These are phyloP conservation scores for Ceyx erithaca DNA, from an alignment of 2,797 vertebrate species.

Conservation along the genomic window DNA sequence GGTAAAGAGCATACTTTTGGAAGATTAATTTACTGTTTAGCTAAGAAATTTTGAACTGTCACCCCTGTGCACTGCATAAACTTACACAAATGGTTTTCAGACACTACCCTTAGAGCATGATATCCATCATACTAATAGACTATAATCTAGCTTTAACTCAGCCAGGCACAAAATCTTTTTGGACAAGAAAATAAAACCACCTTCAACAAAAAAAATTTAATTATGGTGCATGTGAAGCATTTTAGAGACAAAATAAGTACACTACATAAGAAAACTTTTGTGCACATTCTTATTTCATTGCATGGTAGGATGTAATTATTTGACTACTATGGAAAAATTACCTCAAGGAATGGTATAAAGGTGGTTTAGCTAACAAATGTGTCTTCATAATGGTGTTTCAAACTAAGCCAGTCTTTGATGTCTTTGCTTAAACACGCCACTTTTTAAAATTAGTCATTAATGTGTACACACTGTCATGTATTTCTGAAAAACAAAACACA, in stretches of 20 bases:
- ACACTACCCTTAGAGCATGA: background rate
- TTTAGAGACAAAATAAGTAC: background rate
- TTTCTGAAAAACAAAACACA: background rate
- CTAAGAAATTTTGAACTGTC: slow-evolving; percentile 49
- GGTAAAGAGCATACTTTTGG: background rate
- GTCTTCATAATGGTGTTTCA: background rate
- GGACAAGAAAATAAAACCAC: background rate
- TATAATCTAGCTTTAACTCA: background rate
- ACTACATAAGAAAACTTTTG: background rate
- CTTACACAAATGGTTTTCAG: slow-evolving; percentile 30
- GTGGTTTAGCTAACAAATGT: background rate
- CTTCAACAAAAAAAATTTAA: background rate
- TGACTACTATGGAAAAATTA: background rate
- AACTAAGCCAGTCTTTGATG: background rate
- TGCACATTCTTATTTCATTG: background rate
- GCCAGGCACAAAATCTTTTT: background rate
- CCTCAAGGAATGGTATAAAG: background rate
- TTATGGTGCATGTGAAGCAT: background rate
- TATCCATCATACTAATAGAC: slow-evolving; percentile 50
- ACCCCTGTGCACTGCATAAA: slow-evolving; percentile 25
- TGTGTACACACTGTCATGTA: background rate
- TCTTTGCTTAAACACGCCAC: background rate
- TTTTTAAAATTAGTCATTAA: background rate
- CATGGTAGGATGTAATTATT: background rate
- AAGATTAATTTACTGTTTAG: slow-evolving; percentile 62